Base-by-base conservation (phyloP, 2,113 vertebrate genomes). In the Paramisgurnus dabryanus region DNA sequence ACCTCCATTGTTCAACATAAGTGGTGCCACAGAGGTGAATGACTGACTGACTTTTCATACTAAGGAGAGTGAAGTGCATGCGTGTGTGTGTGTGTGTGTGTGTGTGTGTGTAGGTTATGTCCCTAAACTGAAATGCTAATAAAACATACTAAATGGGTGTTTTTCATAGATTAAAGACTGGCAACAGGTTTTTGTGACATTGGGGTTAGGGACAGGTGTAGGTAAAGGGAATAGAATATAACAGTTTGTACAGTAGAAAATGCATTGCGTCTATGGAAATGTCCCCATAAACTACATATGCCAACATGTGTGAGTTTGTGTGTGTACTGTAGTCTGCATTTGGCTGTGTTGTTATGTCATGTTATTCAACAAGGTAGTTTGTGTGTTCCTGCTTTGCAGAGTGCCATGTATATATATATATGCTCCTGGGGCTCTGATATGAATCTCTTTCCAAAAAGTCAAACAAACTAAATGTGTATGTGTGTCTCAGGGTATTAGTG, bases 1-100 rank as follows among this genome's bases (percentile, higher is more conserved):
- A 77, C 75, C 75, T 77, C 75, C 75, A 77, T 77, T 77, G 75
- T 77, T 77, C 75, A 77, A 55, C 63, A 77, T 77, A 66, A 77
- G 75, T 66, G 75, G 75, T 77, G 75, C 61, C 61, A 77, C 63
- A 77, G 75, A 66, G 75, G 75, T 55, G 75, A 67, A 77, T 53
- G 17, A 77, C 75, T 65, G 73, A 34, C 43, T 76, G 47, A 66
- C 75, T 55, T 66, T 55, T 77, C 66, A 77, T 55, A 27, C 73
- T 65, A 60, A 53, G 45, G 73, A 63, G 72, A 75, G 22, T 18
- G 15, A 1, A 18, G 39, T 70, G 57, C 10, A 8, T 13, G 4
- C 4, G 17, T 47, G 65, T 45, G 63, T 55, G 63, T 43, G 41
- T 40, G 74, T 40, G 61, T 7, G 9, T 76, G 73, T 76, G 41